phyloP scores from a whole-genome alignment of 2,888 invertebrate genomes.

The Nematopogon swammerdamellus region DNA sequence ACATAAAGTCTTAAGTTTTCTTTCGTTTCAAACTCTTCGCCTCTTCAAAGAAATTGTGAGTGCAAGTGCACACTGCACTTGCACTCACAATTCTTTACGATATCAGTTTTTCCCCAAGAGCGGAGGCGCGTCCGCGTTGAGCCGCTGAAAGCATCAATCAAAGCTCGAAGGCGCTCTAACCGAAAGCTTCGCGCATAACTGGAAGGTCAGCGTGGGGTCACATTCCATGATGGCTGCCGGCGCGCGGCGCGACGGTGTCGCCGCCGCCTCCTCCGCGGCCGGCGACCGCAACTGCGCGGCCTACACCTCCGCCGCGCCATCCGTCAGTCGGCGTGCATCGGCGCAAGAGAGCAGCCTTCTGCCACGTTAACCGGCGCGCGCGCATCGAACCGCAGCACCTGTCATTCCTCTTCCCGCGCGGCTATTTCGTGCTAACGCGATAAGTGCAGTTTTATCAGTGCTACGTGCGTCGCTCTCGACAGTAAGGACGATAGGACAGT shows the following conservation, averaged over 20 bases:
- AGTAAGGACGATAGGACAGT: no score
- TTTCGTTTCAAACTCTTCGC: no score
- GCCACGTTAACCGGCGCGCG: not conserved
- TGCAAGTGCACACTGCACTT: no score
- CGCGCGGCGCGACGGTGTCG: not conserved
- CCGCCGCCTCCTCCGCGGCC: not conserved
- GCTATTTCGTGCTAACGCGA: not conserved
- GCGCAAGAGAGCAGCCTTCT: not conserved
- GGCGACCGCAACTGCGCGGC: no score
- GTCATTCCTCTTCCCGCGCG: not conserved
- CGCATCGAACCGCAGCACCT: not conserved
- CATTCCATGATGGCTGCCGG: not conserved
- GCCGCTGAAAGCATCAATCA: not conserved
- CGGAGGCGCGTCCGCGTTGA: no score
- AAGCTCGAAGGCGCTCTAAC: not conserved
- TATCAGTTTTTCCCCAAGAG: no score
- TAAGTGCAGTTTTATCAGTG: no score
- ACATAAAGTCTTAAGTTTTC: no score
- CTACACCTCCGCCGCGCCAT: no score
- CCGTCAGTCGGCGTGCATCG: not conserved
- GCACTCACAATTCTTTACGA: no score
- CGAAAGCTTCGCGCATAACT: not conserved
- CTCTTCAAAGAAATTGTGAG: no score
- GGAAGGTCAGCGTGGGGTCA: not conserved
- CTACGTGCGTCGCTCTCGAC: no score